These are phyloP conservation scores for Apomyelois bistriatella DNA, from an alignment of 2,888 invertebrate genomes.

Conservation along the genomic window DNA sequence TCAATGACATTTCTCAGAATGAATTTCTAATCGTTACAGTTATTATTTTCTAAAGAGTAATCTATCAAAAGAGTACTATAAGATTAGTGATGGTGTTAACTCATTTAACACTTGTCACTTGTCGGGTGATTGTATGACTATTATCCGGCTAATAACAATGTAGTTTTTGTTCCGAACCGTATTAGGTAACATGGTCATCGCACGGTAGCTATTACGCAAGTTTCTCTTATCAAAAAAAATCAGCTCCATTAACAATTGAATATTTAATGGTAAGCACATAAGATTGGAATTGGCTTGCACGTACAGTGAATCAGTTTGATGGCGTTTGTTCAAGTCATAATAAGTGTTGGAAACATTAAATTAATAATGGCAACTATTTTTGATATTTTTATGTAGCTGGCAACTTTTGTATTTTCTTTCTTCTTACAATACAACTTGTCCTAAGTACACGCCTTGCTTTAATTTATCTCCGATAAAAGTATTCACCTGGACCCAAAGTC, in stretches of 20 bases:
- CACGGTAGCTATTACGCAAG: slow-evolving; percentile 38
- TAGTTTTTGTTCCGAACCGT: slow-evolving; percentile 16
- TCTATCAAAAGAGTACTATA: slow-evolving; percentile 6
- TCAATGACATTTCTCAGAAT: neutral
- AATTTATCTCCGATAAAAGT: too few relatives aligned
- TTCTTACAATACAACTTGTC: too few relatives aligned
- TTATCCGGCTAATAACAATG: slow-evolving; percentile 29
- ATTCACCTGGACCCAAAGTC: too few relatives aligned
- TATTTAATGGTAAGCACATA: neutral
- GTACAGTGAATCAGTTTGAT: neutral
- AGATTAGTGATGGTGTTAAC: slow-evolving; percentile 7
- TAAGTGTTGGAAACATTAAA: too few relatives aligned
- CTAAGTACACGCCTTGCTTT: too few relatives aligned
- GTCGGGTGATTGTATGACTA: slow-evolving; percentile 25
- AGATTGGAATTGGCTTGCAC: slow-evolving; percentile 7
- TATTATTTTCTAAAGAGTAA: neutral
- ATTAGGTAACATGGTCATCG: slow-evolving; percentile 42
- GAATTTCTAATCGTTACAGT: neutral
- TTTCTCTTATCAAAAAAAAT: slow-evolving; percentile 23
- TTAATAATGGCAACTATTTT: too few relatives aligned
- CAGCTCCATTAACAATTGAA: neutral
- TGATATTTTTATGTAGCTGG: too few relatives aligned
- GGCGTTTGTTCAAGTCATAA: slow-evolving; percentile 25
- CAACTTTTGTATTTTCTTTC: too few relatives aligned
- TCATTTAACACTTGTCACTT: slow-evolving; percentile 10